Percentiles rank a stretch among this genome's conserved stretches.
phyloP scores from a whole-genome alignment of 2,888 invertebrate species.

The Microctonus hyperodae region DNA sequence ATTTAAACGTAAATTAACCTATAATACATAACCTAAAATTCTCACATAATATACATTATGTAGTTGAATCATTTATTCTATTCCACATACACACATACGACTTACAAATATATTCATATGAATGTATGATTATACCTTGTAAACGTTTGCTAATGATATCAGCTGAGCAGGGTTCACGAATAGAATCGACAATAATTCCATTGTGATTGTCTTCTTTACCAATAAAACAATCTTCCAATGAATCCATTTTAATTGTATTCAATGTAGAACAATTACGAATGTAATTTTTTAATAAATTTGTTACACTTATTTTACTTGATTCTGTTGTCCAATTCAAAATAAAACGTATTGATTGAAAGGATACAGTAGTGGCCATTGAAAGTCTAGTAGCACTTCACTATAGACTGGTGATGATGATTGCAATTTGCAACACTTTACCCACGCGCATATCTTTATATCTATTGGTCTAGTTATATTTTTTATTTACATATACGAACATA shows the following conservation, averaged over 20 bases:
- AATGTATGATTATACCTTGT: conserved; percentile 63
- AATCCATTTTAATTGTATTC: neutral
- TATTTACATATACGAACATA: neutral
- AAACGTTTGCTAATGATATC: conserved; percentile 67
- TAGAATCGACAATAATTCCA: conserved; percentile 77
- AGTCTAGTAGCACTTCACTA: neutral
- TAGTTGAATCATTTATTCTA: neutral
- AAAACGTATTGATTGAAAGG: neutral
- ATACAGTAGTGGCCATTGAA: conserved; percentile 24
- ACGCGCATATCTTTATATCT: neutral
- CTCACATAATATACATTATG: too few species aligned
- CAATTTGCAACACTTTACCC: neutral
- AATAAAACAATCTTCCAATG: conserved; percentile 56
- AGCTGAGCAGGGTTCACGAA: conserved; percentile 66
- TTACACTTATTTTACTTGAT: neutral
- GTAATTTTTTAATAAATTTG: neutral
- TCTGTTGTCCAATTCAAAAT: neutral
- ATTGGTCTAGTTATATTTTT: neutral
- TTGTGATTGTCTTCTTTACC: conserved; percentile 72
- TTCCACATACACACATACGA: neutral
- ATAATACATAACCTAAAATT: conserved; percentile 21
- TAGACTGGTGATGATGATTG: neutral
- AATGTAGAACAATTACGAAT: neutral
- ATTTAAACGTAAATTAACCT: neutral
- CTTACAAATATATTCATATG: neutral